A percentile compares a stretch with the other conserved stretches of the same genome.
Evolutionary conservation across 2,113 vertebrate species (phyloP).

Genomic region (Balaenoptera acutorostrata): DNA sequence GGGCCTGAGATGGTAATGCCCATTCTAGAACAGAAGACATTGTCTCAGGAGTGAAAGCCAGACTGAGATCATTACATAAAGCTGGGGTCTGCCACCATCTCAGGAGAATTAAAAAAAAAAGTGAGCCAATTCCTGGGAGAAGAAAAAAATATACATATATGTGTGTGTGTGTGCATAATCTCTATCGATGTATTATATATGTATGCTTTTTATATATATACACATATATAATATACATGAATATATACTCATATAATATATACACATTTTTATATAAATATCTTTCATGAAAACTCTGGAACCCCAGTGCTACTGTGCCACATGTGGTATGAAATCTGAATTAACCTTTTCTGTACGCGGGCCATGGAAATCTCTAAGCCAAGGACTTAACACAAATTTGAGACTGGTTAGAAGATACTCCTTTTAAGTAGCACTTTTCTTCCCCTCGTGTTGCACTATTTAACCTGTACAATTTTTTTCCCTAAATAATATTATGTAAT

Average conservation of each 20-base stretch:
- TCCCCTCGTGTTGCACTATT: too few species aligned
- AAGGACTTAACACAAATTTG: neutral
- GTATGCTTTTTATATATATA: neutral
- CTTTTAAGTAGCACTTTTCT: neutral
- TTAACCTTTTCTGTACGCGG: neutral
- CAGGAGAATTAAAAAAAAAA: neutral
- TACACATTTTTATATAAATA: neutral
- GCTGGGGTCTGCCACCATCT: neutral
- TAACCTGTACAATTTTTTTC: neutral
- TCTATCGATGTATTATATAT: neutral
- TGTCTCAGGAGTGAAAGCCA: neutral
- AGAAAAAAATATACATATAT: neutral
- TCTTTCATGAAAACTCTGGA: neutral
- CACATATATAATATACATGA: neutral
- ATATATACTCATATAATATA: neutral
- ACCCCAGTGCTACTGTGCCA: accelerated
- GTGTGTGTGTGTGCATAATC: neutral
- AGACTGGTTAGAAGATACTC: neutral
- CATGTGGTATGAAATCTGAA: neutral
- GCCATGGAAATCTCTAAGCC: neutral
- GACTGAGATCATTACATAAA: neutral
- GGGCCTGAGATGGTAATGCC: too few species aligned
- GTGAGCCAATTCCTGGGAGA: neutral
- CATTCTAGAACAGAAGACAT: accelerated
- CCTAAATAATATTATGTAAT: slow-evolving; percentile 40